phyloP scores from a whole-genome alignment of 2,888 invertebrate genomes.

The Synanthedon andrenaeformis region DNA sequence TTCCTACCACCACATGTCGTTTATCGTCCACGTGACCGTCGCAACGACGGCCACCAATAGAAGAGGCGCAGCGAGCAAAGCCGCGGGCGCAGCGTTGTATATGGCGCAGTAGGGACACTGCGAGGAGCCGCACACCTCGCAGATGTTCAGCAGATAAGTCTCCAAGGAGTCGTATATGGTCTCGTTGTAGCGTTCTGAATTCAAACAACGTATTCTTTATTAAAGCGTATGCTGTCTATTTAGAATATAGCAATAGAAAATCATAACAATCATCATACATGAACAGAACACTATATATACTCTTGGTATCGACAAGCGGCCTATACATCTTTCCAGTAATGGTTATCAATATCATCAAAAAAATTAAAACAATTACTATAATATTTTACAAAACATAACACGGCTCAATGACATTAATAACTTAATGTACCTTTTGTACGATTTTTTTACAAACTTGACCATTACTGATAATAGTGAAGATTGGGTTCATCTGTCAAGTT shows the following conservation, averaged over 20 bases:
- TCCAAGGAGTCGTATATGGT: slow-evolving; percentile 89
- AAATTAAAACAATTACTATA: too few species aligned
- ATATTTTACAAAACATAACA: too few species aligned
- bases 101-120: slow-evolving; percentile 94
- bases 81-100: slow-evolving; percentile 74
- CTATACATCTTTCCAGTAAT: too few species aligned
- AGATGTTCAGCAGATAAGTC: slow-evolving; percentile 89
- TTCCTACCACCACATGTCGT: slow-evolving; percentile 4
- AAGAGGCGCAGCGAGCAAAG: slow-evolving; percentile 15
- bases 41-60: slow-evolving; percentile 17
- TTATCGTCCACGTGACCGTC: slow-evolving; percentile 9
- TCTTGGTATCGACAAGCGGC: too few species aligned
- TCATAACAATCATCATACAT: too few species aligned
- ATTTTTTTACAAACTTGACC: too few species aligned
- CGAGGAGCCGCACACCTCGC: slow-evolving; percentile 94
- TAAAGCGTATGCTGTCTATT: not conserved
- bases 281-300: too few species aligned
- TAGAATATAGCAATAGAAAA: not conserved
- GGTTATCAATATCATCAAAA: too few species aligned
- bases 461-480: too few species aligned
- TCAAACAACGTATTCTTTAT: slow-evolving; percentile 4
- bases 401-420: too few species aligned
- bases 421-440: too few species aligned
- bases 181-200: slow-evolving; percentile 90
- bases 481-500: too few species aligned